phyloP scores from a whole-genome alignment of 1,140 invertebrate species.

The Xylocopa sonorina region DNA sequence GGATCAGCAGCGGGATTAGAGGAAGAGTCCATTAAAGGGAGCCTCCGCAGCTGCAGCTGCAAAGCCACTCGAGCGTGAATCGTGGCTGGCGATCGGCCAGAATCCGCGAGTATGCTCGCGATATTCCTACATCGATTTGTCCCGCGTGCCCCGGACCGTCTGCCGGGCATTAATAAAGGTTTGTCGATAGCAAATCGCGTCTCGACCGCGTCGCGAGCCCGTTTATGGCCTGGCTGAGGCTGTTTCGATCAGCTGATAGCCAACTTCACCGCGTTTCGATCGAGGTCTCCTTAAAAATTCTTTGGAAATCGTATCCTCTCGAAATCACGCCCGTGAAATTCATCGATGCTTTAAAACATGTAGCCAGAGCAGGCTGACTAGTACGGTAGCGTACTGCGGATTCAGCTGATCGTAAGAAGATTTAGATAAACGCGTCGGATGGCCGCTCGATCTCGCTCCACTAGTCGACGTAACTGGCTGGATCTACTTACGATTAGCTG shows the following conservation, averaged over 20 bases:
- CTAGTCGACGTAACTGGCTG: no score
- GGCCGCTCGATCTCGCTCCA: no score
- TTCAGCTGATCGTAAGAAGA: no score
- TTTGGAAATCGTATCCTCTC: neutral
- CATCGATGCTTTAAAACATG: no score
- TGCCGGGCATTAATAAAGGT: slow-evolving; percentile 37
- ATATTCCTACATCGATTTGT: slow-evolving; percentile 34
- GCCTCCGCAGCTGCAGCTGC: slow-evolving; percentile 33
- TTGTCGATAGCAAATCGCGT: slow-evolving; percentile 36
- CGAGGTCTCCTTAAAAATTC: neutral
- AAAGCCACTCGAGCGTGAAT: slow-evolving; percentile 46
- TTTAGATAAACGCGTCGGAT: no score
- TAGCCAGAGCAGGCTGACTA: no score
- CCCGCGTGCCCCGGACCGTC: neutral
- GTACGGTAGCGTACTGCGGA: no score
- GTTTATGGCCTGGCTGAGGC: neutral
- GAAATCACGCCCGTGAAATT: neutral
- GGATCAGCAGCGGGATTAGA: slow-evolving; percentile 64
- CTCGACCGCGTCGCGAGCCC: neutral
- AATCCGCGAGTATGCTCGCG: slow-evolving; percentile 39
- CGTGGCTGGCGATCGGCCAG: slow-evolving; percentile 51
- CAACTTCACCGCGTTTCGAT: neutral
- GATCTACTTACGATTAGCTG: no score
- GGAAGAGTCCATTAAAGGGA: slow-evolving; percentile 69
- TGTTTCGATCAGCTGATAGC: neutral